A percentile compares a stretch with the other conserved stretches of the same genome.
These are phyloP conservation scores for Diorhabda elongata DNA, from an alignment of 1,140 invertebrate species.

Conservation along the genomic window DNA sequence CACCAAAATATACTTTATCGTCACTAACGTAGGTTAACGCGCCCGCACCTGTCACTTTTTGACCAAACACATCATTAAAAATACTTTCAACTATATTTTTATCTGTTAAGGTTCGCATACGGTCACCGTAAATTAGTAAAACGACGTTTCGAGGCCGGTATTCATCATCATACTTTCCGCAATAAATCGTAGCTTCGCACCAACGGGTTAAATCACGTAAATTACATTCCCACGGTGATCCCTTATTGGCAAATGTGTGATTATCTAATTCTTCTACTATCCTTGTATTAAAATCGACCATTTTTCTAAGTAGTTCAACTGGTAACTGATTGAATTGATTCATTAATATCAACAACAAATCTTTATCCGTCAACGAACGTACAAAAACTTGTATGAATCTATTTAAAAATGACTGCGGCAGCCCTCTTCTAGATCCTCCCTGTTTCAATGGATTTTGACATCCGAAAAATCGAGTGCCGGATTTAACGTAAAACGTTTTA, in stretches of 20 bases:
- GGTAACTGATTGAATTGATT: slow-evolving; percentile 55
- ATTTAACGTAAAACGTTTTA: slow-evolving; percentile 74
- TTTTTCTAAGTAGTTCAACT: slow-evolving; percentile 58
- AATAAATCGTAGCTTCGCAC: slow-evolving; percentile 63
- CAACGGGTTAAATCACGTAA: slow-evolving; percentile 91
- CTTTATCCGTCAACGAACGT: slow-evolving; percentile 70
- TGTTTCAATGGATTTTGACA: slow-evolving; percentile 98
- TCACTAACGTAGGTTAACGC: slow-evolving; percentile 53
- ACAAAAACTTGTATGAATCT: slow-evolving; percentile 96
- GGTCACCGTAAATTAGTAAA: slow-evolving; percentile 72
- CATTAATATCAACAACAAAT: slow-evolving; percentile 64
- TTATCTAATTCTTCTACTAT: slow-evolving; percentile 62
- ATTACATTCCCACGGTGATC: slow-evolving; percentile 97
- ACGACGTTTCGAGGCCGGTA: slow-evolving; percentile 48
- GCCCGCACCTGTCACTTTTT: slow-evolving; percentile 50
- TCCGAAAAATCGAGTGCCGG: slow-evolving; percentile 85
- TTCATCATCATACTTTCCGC: slow-evolving; percentile 18
- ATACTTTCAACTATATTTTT: slow-evolving; percentile 60
- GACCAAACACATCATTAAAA: slow-evolving; percentile 57
- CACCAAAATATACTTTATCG: slow-evolving; percentile 56
- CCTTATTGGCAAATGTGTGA: slow-evolving; percentile 66
- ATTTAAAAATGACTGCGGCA: slow-evolving; percentile 97
- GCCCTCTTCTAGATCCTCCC: slow-evolving; percentile 90
- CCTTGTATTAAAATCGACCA: slow-evolving; percentile 78
- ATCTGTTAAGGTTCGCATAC: slow-evolving; percentile 74